Conservation (phyloP, 1,140 invertebrate species). For the Plutomurus gul region DNA sequence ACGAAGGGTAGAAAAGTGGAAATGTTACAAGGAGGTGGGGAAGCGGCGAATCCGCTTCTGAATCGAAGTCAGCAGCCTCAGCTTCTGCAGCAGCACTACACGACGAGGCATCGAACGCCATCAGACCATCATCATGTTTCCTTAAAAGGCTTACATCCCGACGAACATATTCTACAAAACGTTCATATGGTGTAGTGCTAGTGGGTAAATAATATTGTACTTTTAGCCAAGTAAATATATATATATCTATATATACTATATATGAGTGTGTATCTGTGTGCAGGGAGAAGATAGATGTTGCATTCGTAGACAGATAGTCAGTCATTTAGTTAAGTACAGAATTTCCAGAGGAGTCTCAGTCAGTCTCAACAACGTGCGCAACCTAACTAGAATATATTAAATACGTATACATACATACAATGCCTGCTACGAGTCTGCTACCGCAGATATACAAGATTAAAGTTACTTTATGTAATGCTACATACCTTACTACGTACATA, state of each 20-base stretch:
- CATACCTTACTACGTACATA: neutral
- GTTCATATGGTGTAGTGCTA: slow-evolving; percentile 54
- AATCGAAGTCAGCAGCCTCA: slow-evolving; percentile 43
- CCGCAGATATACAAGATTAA: neutral
- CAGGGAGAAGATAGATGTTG: slow-evolving; percentile 8
- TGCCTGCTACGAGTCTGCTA: neutral
- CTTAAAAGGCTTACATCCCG: slow-evolving; percentile 50
- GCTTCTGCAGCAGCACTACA: slow-evolving; percentile 34
- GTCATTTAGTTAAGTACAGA: slow-evolving; percentile 27
- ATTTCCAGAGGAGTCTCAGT: slow-evolving; percentile 10
- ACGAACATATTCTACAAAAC: slow-evolving; percentile 53
- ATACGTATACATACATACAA: neutral
- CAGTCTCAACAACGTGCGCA: neutral
- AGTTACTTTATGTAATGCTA: neutral
- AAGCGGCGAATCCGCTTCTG: slow-evolving; percentile 50
- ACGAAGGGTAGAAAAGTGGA: slow-evolving; percentile 51
- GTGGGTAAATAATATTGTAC: slow-evolving; percentile 1
- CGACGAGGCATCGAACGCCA: slow-evolving; percentile 45
- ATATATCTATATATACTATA: neutral
- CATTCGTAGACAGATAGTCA: slow-evolving; percentile 28
- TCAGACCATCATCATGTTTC: slow-evolving; percentile 54
- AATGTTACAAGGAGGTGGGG: slow-evolving; percentile 44
- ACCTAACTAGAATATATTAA: neutral
- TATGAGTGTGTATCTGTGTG: too few species aligned
- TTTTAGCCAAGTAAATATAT: neutral